A percentile compares a stretch with the other conserved stretches of the same genome.
Conservation (phyloP, 2,797 vertebrate species). For the Ptychadena robeensis region DNA sequence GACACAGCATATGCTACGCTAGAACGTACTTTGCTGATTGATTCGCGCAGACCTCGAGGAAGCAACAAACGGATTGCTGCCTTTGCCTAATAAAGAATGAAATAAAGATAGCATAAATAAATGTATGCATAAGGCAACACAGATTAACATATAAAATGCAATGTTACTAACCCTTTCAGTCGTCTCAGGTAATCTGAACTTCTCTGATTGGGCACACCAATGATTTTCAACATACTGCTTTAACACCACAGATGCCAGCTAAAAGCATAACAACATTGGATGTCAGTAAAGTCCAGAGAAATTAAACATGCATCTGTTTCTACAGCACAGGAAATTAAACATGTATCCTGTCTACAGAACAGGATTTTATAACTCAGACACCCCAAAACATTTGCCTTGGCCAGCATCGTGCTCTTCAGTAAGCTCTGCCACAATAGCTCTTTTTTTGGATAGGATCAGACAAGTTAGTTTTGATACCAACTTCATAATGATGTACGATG, state of each 20-base stretch:
- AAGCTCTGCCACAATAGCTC: too few relatives aligned
- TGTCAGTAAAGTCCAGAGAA: too few relatives aligned
- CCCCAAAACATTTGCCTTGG: too few relatives aligned
- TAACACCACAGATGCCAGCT: constrained; percentile 96
- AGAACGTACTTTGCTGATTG: constrained; percentile 97
- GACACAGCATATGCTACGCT: constrained; percentile 97
- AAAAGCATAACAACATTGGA: constrained; percentile 10
- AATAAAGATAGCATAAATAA: not conserved
- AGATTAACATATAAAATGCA: not conserved
- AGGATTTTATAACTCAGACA: not conserved
- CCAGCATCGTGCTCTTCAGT: too few relatives aligned
- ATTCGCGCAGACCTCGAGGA: constrained; percentile 88
- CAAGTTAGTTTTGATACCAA: too few relatives aligned
- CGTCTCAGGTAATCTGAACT: constrained; percentile 95
- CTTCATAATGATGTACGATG: too few relatives aligned
- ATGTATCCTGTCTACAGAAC: not conserved
- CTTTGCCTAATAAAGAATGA: constrained; percentile 82
- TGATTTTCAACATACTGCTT: constrained; percentile 99
- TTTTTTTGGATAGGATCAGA: too few relatives aligned
- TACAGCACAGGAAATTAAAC: too few relatives aligned
- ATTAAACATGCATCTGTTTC: too few relatives aligned
- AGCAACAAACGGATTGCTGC: constrained; percentile 92
- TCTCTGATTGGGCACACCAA: constrained; percentile 97
- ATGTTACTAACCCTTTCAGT: constrained; percentile 86
- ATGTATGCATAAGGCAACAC: not conserved